phyloP scores from a whole-genome alignment of 2,113 vertebrate species.

The Scolopax mira region DNA sequence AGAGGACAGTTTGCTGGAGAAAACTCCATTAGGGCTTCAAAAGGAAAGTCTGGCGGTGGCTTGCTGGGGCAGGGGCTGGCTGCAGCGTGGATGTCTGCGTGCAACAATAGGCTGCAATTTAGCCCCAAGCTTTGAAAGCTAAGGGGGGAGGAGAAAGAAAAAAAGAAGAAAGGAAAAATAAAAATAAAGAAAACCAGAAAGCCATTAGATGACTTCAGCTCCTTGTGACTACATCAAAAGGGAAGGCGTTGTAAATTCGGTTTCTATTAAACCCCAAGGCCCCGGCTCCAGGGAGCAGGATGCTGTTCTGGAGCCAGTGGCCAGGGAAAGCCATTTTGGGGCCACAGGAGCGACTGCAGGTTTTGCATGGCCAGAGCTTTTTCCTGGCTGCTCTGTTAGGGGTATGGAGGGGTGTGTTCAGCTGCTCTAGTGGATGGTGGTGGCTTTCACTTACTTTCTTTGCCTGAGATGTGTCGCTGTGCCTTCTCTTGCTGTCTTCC shows the following conservation, averaged over 20 bases:
- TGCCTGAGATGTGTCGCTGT: background rate
- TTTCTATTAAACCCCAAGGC: background rate
- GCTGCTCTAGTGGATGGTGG: background rate
- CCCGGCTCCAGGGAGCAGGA: background rate
- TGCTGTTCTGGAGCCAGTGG: background rate
- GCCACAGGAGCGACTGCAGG: background rate
- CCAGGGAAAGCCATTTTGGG: rapidly evolving
- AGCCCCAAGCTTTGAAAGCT: background rate
- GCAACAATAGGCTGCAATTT: background rate
- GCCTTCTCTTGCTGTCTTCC: background rate
- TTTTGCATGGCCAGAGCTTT: background rate
- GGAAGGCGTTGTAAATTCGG: background rate
- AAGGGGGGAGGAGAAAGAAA: background rate
- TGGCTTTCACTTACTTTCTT: background rate
- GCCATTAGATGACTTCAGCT: slow-evolving; percentile 30
- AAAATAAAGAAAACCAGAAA: slow-evolving; percentile 25
- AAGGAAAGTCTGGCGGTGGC: background rate
- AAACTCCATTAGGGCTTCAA: background rate
- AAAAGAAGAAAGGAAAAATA: background rate
- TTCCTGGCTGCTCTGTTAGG: rapidly evolving
- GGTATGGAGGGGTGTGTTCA: too few species aligned
- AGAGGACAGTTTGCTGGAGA: background rate
- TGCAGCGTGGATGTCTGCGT: slow-evolving; percentile 8
- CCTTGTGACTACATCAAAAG: slow-evolving; percentile 5
- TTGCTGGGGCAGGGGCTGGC: background rate